These are phyloP conservation scores for Tetragnatha versicolor DNA, from an alignment of 1,140 invertebrate genomes.

Conservation along the genomic window DNA sequence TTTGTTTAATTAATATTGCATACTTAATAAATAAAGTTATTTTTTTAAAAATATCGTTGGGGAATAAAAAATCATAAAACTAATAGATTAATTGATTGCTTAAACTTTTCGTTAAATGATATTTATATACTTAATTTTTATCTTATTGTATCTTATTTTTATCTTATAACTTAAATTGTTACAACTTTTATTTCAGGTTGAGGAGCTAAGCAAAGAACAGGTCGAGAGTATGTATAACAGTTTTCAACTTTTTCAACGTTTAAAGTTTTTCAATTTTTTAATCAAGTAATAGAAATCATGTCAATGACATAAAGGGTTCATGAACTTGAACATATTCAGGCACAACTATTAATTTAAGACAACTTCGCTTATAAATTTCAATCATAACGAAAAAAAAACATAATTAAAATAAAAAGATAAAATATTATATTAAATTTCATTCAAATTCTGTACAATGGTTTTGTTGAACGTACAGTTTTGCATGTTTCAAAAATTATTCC, in stretches of 20 bases:
- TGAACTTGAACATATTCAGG: too few relatives aligned
- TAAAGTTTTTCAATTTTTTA: background rate
- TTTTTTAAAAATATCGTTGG: background rate
- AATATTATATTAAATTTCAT: too few relatives aligned
- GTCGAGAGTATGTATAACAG: slow-evolving; percentile 59
- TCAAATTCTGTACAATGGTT: too few relatives aligned
- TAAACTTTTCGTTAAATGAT: background rate
- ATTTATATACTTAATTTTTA: background rate
- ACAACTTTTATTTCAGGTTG: slow-evolving; percentile 38
- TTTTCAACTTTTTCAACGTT: background rate
- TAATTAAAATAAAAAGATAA: too few relatives aligned
- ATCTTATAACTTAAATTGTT: background rate
- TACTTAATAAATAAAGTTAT: background rate
- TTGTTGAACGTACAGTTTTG: too few relatives aligned
- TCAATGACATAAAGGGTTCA: too few relatives aligned
- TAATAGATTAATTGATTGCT: background rate
- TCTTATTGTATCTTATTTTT: background rate
- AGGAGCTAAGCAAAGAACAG: slow-evolving; percentile 60
- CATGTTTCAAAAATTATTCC: too few relatives aligned
- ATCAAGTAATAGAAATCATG: too few relatives aligned
- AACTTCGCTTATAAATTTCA: too few relatives aligned
- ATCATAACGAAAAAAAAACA: too few relatives aligned
- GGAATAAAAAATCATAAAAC: background rate
- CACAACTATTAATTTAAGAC: too few relatives aligned
- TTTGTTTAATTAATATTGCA: too few relatives aligned